Percentiles rank a stretch among this genome's conserved stretches.
phyloP scores from a whole-genome alignment of 2,797 vertebrate species.

The Acipenser oxyrinchus region DNA sequence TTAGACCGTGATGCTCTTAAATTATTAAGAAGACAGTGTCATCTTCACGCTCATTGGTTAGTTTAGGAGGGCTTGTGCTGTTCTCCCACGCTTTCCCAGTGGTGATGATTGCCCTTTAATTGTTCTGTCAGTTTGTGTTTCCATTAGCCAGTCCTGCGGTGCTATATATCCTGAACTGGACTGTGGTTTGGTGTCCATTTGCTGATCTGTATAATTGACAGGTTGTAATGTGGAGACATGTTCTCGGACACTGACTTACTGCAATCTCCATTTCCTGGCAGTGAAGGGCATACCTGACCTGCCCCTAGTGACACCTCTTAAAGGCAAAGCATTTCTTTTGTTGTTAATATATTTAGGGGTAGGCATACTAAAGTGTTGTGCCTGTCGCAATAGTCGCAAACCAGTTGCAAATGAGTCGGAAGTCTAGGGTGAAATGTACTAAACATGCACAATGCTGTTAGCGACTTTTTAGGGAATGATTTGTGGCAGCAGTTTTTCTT shows the following conservation, averaged over 20 bases:
- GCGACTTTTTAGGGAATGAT: too few relatives aligned
- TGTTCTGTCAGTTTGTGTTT: constrained; percentile 13
- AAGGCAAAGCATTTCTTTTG: not conserved
- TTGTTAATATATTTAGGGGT: too few relatives aligned
- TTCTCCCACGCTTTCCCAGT: constrained; percentile 10
- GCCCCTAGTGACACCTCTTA: constrained; percentile 9
- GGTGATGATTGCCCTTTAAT: constrained; percentile 12
- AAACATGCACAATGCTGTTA: too few relatives aligned
- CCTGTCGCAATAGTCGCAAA: too few relatives aligned
- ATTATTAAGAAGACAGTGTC: constrained; percentile 12
- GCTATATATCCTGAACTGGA: constrained; percentile 15
- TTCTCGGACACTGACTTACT: constrained; percentile 15
- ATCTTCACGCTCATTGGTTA: constrained; percentile 3
- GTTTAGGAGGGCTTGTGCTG: constrained; percentile 5
- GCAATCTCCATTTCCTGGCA: constrained; percentile 17
- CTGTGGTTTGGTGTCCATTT: constrained; percentile 11
- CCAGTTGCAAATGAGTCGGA: too few relatives aligned
- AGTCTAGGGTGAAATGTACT: too few relatives aligned
- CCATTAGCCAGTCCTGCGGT: constrained; percentile 4
- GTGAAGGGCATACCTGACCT: constrained; percentile 2
- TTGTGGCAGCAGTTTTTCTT: too few relatives aligned
- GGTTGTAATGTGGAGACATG: constrained; percentile 12
- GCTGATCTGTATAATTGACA: constrained; percentile 19
- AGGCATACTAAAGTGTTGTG: too few relatives aligned
- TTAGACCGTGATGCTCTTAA: constrained; percentile 13